Percentiles rank a stretch among this genome's conserved stretches.
Conservation (phyloP, 1,140 invertebrate genomes). For the Microvelia longipes region DNA sequence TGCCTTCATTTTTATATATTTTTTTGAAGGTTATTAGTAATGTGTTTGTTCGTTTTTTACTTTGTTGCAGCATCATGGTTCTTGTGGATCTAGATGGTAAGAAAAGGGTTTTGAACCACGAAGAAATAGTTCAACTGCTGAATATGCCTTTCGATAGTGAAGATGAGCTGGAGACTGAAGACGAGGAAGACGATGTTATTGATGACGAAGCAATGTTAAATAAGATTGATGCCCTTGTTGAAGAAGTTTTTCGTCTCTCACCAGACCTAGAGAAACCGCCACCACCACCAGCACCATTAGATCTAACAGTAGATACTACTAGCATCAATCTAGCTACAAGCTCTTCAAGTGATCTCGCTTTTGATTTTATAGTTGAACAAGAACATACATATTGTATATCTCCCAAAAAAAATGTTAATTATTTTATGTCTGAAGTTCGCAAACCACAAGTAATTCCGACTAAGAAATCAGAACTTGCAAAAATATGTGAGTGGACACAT, state of each 20-base stretch:
- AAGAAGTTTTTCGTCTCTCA: no score
- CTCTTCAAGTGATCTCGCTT: neutral
- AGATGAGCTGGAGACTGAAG: neutral
- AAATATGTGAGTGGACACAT: constrained; percentile 5
- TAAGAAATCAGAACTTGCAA: neutral
- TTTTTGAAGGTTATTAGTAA: no score
- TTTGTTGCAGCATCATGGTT: neutral
- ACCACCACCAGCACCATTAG: no score
- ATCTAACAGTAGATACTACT: no score
- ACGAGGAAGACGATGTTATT: neutral
- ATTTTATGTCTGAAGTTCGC: neutral
- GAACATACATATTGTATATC: neutral
- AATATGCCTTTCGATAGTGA: neutral
- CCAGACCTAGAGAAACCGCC: no score
- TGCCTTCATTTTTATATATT: no score
- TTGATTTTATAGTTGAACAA: neutral
- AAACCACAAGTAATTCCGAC: neutral
- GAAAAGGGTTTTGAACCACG: neutral
- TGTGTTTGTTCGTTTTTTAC: no score
- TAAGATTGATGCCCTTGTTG: no score
- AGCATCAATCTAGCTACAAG: no score
- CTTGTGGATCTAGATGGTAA: neutral
- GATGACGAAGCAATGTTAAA: neutral
- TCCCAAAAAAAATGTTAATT: neutral
- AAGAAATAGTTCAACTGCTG: neutral